These are phyloP conservation scores for Trogon melanurus DNA, from an alignment of 2,113 vertebrate genomes.

Conservation along the genomic window DNA sequence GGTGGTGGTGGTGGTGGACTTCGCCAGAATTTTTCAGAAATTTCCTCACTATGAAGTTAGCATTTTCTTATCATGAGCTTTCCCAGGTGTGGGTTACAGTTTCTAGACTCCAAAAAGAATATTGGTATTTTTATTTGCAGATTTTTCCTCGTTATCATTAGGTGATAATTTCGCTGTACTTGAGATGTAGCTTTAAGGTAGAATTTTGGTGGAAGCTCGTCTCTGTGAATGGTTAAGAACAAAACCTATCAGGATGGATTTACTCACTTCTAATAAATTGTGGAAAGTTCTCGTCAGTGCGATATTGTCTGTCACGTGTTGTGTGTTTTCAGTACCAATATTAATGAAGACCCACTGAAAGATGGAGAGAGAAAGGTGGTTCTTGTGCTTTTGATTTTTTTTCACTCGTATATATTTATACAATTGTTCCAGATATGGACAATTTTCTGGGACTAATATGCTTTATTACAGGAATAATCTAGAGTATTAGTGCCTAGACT, in stretches of 20 bases:
- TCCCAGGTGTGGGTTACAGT: neutral
- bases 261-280: neutral
- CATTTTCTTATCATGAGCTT: neutral
- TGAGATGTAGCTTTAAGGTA: neutral
- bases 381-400: neutral
- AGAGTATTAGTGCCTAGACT: neutral
- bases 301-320: neutral
- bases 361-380: neutral
- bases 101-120: neutral
- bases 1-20: neutral
- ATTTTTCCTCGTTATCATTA: neutral
- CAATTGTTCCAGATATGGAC: neutral
- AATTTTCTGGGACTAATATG: neutral
- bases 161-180: neutral
- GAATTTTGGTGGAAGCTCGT: neutral
- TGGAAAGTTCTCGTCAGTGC: neutral
- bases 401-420: neutral
- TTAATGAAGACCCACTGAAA: neutral
- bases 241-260: neutral
- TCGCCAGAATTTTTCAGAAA: neutral
- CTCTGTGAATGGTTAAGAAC: neutral
- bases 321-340: neutral
- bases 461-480: neutral
- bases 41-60: neutral
- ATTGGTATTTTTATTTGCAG: neutral